phyloP scores from a whole-genome alignment of 2,888 invertebrate genomes.

The Sabatieria punctata region DNA sequence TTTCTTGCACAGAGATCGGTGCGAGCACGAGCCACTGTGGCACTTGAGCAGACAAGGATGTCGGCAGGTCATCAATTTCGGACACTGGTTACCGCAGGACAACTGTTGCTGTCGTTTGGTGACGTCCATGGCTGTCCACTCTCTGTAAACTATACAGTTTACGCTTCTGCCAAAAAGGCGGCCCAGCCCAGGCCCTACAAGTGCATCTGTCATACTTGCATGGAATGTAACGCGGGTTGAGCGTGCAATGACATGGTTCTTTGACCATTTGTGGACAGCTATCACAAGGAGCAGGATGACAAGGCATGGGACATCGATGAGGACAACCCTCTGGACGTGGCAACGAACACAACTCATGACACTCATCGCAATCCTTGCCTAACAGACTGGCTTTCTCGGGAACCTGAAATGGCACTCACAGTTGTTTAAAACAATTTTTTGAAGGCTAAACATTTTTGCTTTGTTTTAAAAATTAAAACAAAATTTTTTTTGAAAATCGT shows the following conservation, averaged over 20 bases:
- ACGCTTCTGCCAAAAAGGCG: no score
- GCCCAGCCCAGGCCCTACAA: no score
- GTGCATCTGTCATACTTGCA: constrained; percentile 43
- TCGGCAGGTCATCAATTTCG: no score
- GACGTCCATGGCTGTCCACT: no score
- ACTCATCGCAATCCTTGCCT: constrained; percentile 40
- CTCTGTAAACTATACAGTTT: no score
- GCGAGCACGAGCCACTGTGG: no score
- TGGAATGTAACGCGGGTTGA: constrained; percentile 53
- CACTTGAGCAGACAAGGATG: no score
- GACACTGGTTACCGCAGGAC: no score
- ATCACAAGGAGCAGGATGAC: constrained; percentile 50
- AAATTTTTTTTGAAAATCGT: no score
- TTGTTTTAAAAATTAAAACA: background rate
- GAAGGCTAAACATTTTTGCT: background rate
- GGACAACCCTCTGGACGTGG: constrained; percentile 41
- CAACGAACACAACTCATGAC: constrained; percentile 37
- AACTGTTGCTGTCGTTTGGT: no score
- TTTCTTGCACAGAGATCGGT: no score
- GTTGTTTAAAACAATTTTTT: background rate
- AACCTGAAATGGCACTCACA: background rate
- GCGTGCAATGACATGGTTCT: constrained; percentile 61
- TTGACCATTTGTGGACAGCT: constrained; percentile 54
- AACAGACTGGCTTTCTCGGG: background rate
- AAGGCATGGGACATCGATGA: constrained; percentile 50